Base-by-base conservation (phyloP, 2,113 vertebrate species). In the Ailuropoda melanoleuca region DNA sequence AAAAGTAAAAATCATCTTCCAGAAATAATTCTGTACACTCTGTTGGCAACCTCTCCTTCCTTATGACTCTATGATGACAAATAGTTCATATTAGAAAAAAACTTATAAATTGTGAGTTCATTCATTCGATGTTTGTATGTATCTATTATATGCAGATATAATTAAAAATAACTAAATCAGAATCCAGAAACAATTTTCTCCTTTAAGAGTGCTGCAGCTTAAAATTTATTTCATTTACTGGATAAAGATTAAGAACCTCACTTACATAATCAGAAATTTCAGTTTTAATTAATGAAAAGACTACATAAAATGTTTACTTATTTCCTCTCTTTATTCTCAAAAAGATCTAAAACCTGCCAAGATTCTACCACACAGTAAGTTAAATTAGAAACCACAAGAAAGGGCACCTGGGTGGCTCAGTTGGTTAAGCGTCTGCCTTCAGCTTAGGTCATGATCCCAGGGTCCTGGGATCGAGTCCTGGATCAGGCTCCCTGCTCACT, bases 281-380 rank as follows among this genome's bases (percentile, higher is more conserved):
- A 29, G 26, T 11, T 70, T 78, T 70, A 14, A 21, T 23, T 56
- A 56, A 26, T 75, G 14, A 39, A 66, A 50, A 87, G n/a, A 43
- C n/a, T 85, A 48, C 37, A 64, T 31, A 96, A 86, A 88, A 88
- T 62, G 82, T 1, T 96, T 98, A 92, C 77, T 98, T 97, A 93
- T 97, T 98, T 97, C 14, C 26, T 66, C 46, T 39, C 19, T 68
- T 82, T 88, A 43, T 70, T 46, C 11, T 70, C 34, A 85, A 77
- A 93, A 93, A 88, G 23, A 64, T 34, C 37, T 88, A 77, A 84
- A 91, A 56, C 9, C 11, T 56, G 55, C 29, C 21, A 62, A 78
- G 66, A 84, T 84, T 46, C 78, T 21, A 89, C n/a, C 70, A 53
- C 58, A 88, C 2, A 55, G 24, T 50, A 50, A 77, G 46, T 43